These are phyloP conservation scores for Sebastes fasciatus DNA, from an alignment of 2,113 vertebrate species.

Conservation along the genomic window DNA sequence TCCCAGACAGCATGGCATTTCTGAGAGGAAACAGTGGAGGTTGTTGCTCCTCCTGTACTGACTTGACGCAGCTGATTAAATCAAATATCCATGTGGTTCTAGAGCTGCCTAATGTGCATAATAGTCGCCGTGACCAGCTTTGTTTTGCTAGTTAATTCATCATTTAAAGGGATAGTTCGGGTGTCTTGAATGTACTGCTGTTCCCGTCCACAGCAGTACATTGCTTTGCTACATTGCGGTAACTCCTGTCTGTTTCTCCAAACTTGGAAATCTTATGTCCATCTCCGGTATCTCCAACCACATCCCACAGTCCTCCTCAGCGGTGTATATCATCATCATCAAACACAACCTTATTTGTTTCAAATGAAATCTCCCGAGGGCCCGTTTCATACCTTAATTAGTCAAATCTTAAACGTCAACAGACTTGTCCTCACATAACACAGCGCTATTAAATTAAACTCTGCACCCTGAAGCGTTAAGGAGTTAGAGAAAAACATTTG, in stretches of 20 bases:
- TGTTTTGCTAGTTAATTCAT: background rate
- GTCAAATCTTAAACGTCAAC: background rate
- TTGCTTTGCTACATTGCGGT: too few relatives aligned
- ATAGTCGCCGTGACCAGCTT: background rate
- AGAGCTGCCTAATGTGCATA: background rate
- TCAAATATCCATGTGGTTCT: background rate
- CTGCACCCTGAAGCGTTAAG: background rate
- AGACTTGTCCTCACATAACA: conserved; percentile 17
- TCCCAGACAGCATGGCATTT: background rate
- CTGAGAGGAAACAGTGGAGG: background rate
- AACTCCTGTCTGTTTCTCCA: too few relatives aligned
- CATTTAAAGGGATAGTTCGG: background rate
- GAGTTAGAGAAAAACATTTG: background rate
- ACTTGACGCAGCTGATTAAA: background rate
- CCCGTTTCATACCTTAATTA: conserved; percentile 8
- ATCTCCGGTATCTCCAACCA: background rate
- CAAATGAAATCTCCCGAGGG: conserved; percentile 1
- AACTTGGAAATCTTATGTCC: background rate
- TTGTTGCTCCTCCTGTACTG: background rate
- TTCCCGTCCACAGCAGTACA: too few relatives aligned
- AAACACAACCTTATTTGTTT: conserved; percentile 11
- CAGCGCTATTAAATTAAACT: background rate
- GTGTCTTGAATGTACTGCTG: background rate
- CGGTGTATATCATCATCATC: background rate
- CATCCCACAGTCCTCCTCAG: background rate